Evolutionary conservation across 1,140 invertebrate genomes (phyloP), one percentile per base, ranked within the genome.

Genomic region (Fopius arisanus): DNA sequence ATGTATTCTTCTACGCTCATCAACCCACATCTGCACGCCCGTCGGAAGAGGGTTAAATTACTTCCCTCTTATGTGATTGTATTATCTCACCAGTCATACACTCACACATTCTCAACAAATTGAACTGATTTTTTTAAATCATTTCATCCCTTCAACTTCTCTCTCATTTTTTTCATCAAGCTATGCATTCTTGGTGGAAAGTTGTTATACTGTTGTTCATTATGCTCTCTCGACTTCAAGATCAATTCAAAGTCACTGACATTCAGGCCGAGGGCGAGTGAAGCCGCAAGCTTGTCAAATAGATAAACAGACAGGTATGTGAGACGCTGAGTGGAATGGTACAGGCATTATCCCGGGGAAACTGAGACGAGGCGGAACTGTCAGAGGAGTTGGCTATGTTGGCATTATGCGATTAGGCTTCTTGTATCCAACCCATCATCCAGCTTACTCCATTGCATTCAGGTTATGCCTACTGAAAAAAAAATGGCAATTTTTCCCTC

Each of bases 271-370:
- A 74, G 71, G 65, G 63, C 43, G 71, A 67, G 63, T 69, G 69
- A 12, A 51, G 59, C 43, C 76, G 74, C 66, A 37, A 77, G 79
- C 66, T 73, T 72, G 74, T 29, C 75, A 76, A 62, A 37, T 72
- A 65, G 70, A 33, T 66, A 69, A 21, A 70, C 37, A 75, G 67
- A 66, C 40, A 73, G 29, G 63, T 28, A 76, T 41, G 73, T 26
- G 37, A 75, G 29, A 78, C 77, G 33, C 12, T 37, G 33, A 37
- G 33, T 65, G 54, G 63, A 66, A 40, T 51, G 75, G 69, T 72
- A 72, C 73, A 69, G 79, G 69, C 59, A 54, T 77, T 80, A 80
- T 80, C 80, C 9, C 19, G 19, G 67, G 33, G 63, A 66, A 43
- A 73, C 26, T 54, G 70, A 28, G 23, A 28, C 54, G 54, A 59